Percentiles rank a stretch among this genome's conserved stretches.
phyloP scores from a whole-genome alignment of 2,888 invertebrate species.

The Eupithecia pulchellata region DNA sequence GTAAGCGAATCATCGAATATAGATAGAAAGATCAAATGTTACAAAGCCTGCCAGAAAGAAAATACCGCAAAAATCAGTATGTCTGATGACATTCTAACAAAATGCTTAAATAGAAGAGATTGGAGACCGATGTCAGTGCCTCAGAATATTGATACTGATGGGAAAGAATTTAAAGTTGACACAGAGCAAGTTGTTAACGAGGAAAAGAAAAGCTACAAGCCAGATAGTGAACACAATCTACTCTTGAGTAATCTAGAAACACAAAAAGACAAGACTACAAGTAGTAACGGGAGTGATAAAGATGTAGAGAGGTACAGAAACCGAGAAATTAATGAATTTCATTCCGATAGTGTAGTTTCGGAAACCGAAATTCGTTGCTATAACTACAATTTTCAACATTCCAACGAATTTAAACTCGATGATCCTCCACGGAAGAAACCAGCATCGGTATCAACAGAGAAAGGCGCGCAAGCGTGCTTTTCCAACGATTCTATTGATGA shows the following conservation, averaged over 20 bases:
- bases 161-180: not conserved
- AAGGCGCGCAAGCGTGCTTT: constrained; percentile 68
- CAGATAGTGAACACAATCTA: not conserved
- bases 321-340: not conserved
- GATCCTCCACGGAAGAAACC: not conserved
- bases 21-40: constrained; percentile 70
- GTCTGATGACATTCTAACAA: constrained; percentile 76
- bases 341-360: constrained; percentile 48
- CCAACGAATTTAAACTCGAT: constrained; percentile 1
- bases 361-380: constrained; percentile 68
- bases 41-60: constrained; percentile 73
- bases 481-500: constrained; percentile 76
- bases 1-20: constrained; percentile 66
- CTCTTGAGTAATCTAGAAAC: not conserved
- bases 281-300: not conserved
- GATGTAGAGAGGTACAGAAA: not conserved
- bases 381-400: constrained; percentile 55
- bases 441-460: constrained; percentile 59
- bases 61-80: constrained; percentile 59
- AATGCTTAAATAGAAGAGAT: constrained; percentile 72
- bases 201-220: not conserved
- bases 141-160: constrained; percentile 8
- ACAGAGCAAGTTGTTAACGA: not conserved
- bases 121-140: constrained; percentile 55
- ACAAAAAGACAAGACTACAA: not conserved